Percentiles rank a stretch among this genome's conserved stretches.
These are phyloP conservation scores for Caenorhabditis uteleia DNA, from an alignment of 2,888 invertebrate species.

Conservation along the genomic window DNA sequence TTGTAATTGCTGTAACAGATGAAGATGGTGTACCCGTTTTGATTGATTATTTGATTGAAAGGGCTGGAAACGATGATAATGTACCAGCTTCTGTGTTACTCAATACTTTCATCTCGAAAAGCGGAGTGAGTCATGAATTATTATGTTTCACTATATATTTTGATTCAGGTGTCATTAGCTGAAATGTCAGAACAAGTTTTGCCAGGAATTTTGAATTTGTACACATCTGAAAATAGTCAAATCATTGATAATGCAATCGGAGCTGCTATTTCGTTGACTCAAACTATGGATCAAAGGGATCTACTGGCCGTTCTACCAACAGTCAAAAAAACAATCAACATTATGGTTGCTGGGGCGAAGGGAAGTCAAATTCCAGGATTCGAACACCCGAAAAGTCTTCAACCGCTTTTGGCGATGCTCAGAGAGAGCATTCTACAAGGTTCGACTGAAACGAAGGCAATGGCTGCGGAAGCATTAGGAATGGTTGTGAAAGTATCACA, in stretches of 20 bases:
- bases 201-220: conserved; percentile 69
- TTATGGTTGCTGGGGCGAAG: conserved; percentile 38
- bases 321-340: conserved; percentile 43
- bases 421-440: conserved; percentile 85
- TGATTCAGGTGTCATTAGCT: too few relatives aligned
- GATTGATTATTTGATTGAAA: conserved; percentile 84
- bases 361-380: conserved; percentile 54
- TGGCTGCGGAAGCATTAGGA: conserved; percentile 88
- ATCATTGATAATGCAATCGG: conserved; percentile 88
- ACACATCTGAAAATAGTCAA: conserved; percentile 82
- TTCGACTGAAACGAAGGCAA: conserved; percentile 79
- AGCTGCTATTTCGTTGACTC: conserved; percentile 86
- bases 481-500: conserved; percentile 77
- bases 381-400: conserved; percentile 78
- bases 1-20: conserved; percentile 87
- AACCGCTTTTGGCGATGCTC: conserved; percentile 91
- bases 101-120: conserved; percentile 51
- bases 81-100: conserved; percentile 78
- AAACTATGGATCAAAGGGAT: conserved; percentile 70
- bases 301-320: conserved; percentile 18
- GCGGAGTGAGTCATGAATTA: conserved; percentile 38
- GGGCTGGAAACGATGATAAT: conserved; percentile 80
- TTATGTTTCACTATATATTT: too few relatives aligned
- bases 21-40: conserved; percentile 83
- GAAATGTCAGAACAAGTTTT: conserved; percentile 49